Conservation (phyloP, 2,113 vertebrate genomes). For the Bubo bubo region DNA sequence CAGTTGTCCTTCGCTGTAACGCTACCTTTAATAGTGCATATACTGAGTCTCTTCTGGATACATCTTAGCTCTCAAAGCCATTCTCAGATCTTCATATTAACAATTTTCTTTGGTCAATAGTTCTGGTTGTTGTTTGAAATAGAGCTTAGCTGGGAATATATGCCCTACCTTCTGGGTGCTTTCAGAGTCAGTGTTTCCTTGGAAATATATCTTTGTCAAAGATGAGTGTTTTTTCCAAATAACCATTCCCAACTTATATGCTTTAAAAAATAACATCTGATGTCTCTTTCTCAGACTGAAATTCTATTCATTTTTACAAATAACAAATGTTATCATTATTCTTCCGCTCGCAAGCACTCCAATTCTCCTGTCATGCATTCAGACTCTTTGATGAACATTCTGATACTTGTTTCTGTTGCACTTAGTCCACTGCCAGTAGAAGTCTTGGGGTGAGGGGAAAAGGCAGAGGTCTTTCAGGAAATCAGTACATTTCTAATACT, state of each 20-base stretch:
- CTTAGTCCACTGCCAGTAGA: not conserved
- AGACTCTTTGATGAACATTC: not conserved
- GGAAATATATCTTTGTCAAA: not conserved
- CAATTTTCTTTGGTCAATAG: not conserved
- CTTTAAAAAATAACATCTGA: not conserved
- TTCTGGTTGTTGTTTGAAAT: not conserved
- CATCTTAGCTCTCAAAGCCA: not conserved
- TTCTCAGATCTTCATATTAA: not conserved
- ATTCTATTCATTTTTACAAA: not conserved
- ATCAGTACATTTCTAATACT: not conserved
- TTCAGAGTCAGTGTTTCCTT: not conserved
- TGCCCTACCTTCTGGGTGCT: not conserved
- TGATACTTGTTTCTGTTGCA: not conserved
- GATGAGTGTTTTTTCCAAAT: not conserved
- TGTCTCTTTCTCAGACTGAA: not conserved
- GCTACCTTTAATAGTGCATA: not conserved
- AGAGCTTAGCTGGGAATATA: not conserved
- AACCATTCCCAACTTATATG: not conserved
- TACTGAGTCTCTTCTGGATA: not conserved
- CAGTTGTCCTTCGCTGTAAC: not conserved
- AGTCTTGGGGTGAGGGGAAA: not conserved
- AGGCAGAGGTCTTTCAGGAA: not conserved
- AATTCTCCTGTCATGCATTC: accelerated
- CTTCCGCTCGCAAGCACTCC: not conserved
- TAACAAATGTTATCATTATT: not conserved